Evolutionary conservation across 2,888 invertebrate species (phyloP).

Genomic region (Cryptosula pallasiana): DNA sequence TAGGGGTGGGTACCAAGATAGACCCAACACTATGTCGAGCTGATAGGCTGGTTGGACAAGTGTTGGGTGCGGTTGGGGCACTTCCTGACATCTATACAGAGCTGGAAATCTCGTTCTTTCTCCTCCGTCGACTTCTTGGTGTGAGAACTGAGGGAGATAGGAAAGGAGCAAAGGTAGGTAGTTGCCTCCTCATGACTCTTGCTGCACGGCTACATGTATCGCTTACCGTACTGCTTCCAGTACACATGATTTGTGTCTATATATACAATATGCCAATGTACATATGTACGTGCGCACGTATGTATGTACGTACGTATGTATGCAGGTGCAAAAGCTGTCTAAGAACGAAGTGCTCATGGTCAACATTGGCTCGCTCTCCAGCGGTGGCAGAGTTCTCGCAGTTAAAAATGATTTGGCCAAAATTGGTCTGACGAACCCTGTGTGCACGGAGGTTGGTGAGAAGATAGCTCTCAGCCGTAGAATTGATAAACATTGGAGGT

Average conservation of each 20-base stretch:
- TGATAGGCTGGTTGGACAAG: slow-evolving; percentile 95
- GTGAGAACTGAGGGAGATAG: slow-evolving; percentile 98
- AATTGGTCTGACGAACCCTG: slow-evolving; percentile 91
- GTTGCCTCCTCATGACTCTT: no score
- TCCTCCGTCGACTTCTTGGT: slow-evolving; percentile 88
- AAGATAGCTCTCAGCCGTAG: slow-evolving; percentile 98
- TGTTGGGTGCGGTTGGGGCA: slow-evolving; percentile 91
- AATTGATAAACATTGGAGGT: slow-evolving; percentile 99
- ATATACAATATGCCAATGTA: no score
- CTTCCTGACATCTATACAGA: slow-evolving; percentile 95
- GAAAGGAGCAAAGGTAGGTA: slow-evolving; percentile 85
- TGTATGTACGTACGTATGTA: no score
- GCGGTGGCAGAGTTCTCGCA: slow-evolving; percentile 90
- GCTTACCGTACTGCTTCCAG: no score
- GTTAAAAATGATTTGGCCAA: slow-evolving; percentile 95
- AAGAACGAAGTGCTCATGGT: slow-evolving; percentile 89
- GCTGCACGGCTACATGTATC: no score
- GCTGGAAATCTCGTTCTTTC: slow-evolving; percentile 94
- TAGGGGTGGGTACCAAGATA: slow-evolving; percentile 93
- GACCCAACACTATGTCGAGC: slow-evolving; percentile 98
- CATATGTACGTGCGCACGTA: no score
- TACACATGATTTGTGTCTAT: no score
- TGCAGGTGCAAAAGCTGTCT: slow-evolving; percentile 77
- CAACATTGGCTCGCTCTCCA: slow-evolving; percentile 97
- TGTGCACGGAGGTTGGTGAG: slow-evolving; percentile 96